These are phyloP conservation scores for Drosophila mettleri DNA, from an alignment of 2,888 invertebrate genomes.

Conservation along the genomic window DNA sequence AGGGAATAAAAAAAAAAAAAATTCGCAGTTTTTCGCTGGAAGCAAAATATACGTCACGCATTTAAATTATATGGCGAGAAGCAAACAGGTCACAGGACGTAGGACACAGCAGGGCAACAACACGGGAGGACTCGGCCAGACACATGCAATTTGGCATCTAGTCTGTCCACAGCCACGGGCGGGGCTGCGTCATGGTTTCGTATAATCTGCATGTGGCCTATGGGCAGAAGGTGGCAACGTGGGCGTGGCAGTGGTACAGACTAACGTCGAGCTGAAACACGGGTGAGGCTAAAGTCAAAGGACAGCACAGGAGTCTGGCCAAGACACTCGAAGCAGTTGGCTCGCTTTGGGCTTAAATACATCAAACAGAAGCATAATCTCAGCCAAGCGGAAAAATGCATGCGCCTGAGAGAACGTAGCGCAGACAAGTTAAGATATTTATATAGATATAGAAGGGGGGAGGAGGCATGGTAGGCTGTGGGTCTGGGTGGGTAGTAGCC, in stretches of 20 bases:
- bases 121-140: slow-evolving; percentile 1
- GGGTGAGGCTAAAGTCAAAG: slow-evolving; percentile 19
- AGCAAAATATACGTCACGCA: slow-evolving; percentile 40
- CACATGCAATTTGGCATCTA: slow-evolving; percentile 50
- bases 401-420: slow-evolving; percentile 37
- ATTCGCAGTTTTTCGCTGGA: slow-evolving; percentile 24
- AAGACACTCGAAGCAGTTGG: slow-evolving; percentile 44
- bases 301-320: slow-evolving; percentile 27
- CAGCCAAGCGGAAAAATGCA: slow-evolving; percentile 70
- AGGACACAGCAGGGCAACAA: neutral
- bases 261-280: slow-evolving; percentile 24
- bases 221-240: slow-evolving; percentile 15
- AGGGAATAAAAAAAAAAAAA: slow-evolving; percentile 50
- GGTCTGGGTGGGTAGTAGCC: slow-evolving; percentile 12
- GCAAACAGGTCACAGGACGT: slow-evolving; percentile 33
- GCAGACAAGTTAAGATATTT: slow-evolving; percentile 40
- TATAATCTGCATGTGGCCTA: slow-evolving; percentile 39
- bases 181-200: slow-evolving; percentile 15
- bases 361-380: slow-evolving; percentile 77
- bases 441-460: slow-evolving; percentile 20
- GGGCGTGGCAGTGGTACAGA: slow-evolving; percentile 12
- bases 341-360: slow-evolving; percentile 65
- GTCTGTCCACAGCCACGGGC: slow-evolving; percentile 20
- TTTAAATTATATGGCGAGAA: slow-evolving; percentile 44
- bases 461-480: too few relatives aligned